A percentile compares a stretch with the other conserved stretches of the same genome.
phyloP scores from a whole-genome alignment of 1,140 invertebrate species.

The Heliconius nattereri region DNA sequence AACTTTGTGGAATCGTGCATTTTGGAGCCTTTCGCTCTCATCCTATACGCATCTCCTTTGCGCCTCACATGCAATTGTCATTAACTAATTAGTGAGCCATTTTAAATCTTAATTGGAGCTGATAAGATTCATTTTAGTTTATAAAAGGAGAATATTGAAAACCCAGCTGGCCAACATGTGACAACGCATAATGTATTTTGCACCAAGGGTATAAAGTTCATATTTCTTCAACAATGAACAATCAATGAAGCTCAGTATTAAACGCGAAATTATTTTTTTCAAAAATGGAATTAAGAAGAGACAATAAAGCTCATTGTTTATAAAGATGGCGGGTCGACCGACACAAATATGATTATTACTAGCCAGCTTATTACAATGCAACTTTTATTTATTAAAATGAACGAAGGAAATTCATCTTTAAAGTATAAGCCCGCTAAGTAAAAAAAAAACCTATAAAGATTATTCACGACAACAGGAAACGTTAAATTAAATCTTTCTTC shows the following conservation, averaged over 20 bases:
- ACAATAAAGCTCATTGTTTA: conserved; percentile 80
- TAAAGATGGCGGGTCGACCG: conserved; percentile 72
- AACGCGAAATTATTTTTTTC: conserved; percentile 79
- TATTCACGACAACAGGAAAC: conserved; percentile 34
- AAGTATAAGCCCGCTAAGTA: background rate
- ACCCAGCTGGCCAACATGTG: conserved; percentile 55
- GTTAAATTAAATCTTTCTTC: conserved; percentile 34
- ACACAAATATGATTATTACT: conserved; percentile 61
- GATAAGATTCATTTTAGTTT: conserved; percentile 58
- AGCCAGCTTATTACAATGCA: conserved; percentile 18
- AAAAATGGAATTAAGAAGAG: conserved; percentile 80
- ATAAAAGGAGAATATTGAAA: conserved; percentile 51
- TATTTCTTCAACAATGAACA: conserved; percentile 39
- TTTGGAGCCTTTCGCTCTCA: conserved; percentile 51
- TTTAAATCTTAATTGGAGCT: conserved; percentile 49
- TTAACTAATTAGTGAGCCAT: conserved; percentile 67
- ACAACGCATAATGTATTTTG: conserved; percentile 39
- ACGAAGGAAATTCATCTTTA: conserved; percentile 29
- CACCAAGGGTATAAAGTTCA: conserved; percentile 46
- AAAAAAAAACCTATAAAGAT: conserved; percentile 31
- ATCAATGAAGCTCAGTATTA: conserved; percentile 70
- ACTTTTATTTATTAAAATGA: conserved; percentile 38
- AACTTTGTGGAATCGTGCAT: conserved; percentile 64
- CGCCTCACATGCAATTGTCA: conserved; percentile 60
- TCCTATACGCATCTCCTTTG: conserved; percentile 47